A percentile compares a stretch with the other conserved stretches of the same genome.
Conservation (phyloP, 2,797 vertebrate species). For the Gobio occitaniae region DNA sequence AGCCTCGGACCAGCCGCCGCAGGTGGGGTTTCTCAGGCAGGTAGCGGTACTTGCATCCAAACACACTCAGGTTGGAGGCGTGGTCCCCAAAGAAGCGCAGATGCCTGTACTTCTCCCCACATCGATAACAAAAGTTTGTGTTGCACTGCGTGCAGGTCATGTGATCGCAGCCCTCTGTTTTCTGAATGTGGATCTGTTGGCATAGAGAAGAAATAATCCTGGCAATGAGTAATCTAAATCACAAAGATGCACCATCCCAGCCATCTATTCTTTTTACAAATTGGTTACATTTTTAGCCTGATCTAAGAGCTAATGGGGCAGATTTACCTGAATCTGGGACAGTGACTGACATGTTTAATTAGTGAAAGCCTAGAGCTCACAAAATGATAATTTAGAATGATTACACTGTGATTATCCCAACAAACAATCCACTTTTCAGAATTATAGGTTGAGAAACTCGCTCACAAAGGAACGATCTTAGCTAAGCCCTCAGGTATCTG, state of each 20-base stretch:
- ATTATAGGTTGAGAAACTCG: not conserved
- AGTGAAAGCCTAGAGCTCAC: conserved; percentile 1
- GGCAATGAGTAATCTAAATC: not conserved
- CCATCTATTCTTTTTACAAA: not conserved
- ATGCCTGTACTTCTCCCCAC: conserved; percentile 94
- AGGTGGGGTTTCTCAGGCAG: conserved; percentile 96
- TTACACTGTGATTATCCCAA: not conserved
- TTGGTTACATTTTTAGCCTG: not conserved
- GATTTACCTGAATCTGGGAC: conserved; percentile 3
- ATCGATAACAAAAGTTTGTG: conserved; percentile 99
- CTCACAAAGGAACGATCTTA: not conserved
- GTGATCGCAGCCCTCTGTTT: conserved; percentile 97
- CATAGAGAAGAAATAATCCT: not conserved
- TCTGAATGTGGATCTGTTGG: conserved; percentile 95
- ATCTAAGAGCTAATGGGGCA: not conserved
- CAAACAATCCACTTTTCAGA: not conserved
- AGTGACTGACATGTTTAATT: not conserved
- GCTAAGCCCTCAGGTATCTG: conserved; percentile 32
- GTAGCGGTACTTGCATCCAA: conserved; percentile 99
- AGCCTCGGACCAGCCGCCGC: conserved; percentile 93
- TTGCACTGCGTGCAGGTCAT: conserved; percentile 98
- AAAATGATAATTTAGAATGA: not conserved
- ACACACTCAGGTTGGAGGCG: conserved; percentile 98
- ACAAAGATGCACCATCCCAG: not conserved
- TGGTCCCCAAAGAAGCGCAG: conserved; percentile 98